These are phyloP conservation scores for Fringilla coelebs DNA, from an alignment of 2,797 vertebrate genomes.

Conservation along the genomic window DNA sequence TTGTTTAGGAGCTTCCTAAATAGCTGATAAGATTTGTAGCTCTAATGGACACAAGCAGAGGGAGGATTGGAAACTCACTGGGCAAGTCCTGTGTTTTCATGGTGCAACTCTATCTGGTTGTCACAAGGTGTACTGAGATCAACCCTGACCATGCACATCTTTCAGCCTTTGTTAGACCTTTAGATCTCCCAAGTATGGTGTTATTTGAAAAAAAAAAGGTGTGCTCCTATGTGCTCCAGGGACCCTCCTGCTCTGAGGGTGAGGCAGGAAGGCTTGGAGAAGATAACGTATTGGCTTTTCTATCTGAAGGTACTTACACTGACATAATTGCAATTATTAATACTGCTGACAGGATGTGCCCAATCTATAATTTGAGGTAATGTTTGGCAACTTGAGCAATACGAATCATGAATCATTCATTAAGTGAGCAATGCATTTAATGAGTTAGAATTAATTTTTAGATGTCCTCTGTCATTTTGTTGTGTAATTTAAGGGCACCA, in stretches of 20 bases:
- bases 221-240: neutral
- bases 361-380: slow-evolving; percentile 11
- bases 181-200: neutral
- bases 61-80: neutral
- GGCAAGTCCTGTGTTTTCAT: neutral
- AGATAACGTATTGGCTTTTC: neutral
- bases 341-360: neutral
- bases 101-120: neutral
- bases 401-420: slow-evolving; percentile 16
- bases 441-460: slow-evolving; percentile 19
- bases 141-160: neutral
- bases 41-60: neutral
- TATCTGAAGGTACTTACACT: neutral
- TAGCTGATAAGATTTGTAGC: neutral
- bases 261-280: neutral
- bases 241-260: neutral
- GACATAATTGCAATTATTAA: neutral
- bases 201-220: neutral
- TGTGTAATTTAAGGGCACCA: neutral
- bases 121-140: neutral
- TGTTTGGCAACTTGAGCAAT: slow-evolving; percentile 11
- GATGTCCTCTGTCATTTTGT: neutral
- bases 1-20: neutral
- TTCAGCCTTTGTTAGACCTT: neutral
- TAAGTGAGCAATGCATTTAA: slow-evolving; percentile 14